Percentiles rank a stretch among this genome's conserved stretches.
Evolutionary conservation across 1,140 invertebrate genomes (phyloP).

Genomic region (Varroa destructor): DNA sequence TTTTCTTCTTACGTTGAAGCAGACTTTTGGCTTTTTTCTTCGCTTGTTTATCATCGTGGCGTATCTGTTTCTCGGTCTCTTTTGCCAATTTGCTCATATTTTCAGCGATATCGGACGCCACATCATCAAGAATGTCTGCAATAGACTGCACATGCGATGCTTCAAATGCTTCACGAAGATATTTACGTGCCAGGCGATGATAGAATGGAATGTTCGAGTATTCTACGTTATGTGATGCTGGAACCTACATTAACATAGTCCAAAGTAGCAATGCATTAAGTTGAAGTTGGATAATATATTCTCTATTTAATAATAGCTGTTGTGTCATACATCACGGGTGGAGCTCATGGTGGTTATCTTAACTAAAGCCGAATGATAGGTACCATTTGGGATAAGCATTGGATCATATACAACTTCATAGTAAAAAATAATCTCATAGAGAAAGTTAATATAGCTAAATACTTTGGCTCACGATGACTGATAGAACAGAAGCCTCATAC

Average conservation of each 20-base stretch:
- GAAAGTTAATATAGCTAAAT: too few relatives aligned
- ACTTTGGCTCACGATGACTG: too few relatives aligned
- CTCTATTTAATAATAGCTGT: too few relatives aligned
- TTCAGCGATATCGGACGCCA: slow-evolving; percentile 30
- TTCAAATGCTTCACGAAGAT: not conserved
- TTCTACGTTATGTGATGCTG: not conserved
- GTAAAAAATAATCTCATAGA: too few relatives aligned
- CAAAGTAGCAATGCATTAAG: too few relatives aligned
- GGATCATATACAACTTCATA: too few relatives aligned
- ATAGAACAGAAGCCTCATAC: too few relatives aligned
- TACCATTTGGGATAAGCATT: too few relatives aligned
- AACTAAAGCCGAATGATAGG: too few relatives aligned
- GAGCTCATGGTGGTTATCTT: too few relatives aligned
- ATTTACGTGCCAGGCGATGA: slow-evolving; percentile 6
- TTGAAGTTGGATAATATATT: too few relatives aligned
- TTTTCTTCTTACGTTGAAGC: slow-evolving; percentile 65
- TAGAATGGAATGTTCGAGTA: slow-evolving; percentile 10
- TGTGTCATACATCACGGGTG: too few relatives aligned
- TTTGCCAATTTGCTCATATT: slow-evolving; percentile 29
- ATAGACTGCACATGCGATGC: not conserved
- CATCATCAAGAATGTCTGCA: slow-evolving; percentile 39
- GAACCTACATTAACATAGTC: not conserved
- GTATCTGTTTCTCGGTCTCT: slow-evolving; percentile 31
- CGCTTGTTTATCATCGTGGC: slow-evolving; percentile 57
- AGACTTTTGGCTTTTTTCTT: slow-evolving; percentile 57